Evolutionary conservation across 2,113 vertebrate species (phyloP), one percentile per base, ranked within the genome.

Genomic region (Axis porcinus): DNA sequence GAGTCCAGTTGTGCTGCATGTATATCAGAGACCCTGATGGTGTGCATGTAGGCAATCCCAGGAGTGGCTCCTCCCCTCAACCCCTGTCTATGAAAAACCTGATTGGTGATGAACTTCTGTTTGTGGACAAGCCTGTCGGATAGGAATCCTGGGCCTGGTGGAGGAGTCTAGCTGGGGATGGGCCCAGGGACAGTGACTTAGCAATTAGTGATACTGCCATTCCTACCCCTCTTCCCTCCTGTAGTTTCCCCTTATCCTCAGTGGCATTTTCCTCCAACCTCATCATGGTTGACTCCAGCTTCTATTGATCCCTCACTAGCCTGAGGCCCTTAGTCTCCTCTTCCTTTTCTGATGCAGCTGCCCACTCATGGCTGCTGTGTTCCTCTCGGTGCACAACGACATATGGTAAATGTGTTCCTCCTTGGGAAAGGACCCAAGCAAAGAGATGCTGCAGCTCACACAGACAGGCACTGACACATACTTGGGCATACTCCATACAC

Each of bases 11-110:
- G 25, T 95, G 40, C 25, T 62, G 16, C 50, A n/a, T 27, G 19
- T 83, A 57, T 88, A 84, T 95, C 91, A 76, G 54, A 97, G 94
- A 91, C 45, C 27, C 92, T 92, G 62, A 94, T 1, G 87, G 25
- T 92, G 17, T 54, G 3, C 88, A 28, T 82, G 54, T 62, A 54
- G 50, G n/a, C 43, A 57, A 86, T 62, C 43, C 78, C 74, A 33
- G 19, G 7, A 83, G 9, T 89, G 60, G 58, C 50, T 83, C 84
- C 45, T 86, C 28, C 45, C 57, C 19, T 88, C 7, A 54, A 16
- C 23, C 10, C 13, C 21, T 40, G 86, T 93, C 70, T 62, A 45
- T 50, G 55, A 91, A 70, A 95, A 95, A 60, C 25, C 28, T 83
- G 40, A 89, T 40, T 78, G 17, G 40, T 33, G 57, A 52, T 76